These are phyloP conservation scores for Nemurella pictetii DNA, from an alignment of 2,888 invertebrate genomes.

Conservation along the genomic window DNA sequence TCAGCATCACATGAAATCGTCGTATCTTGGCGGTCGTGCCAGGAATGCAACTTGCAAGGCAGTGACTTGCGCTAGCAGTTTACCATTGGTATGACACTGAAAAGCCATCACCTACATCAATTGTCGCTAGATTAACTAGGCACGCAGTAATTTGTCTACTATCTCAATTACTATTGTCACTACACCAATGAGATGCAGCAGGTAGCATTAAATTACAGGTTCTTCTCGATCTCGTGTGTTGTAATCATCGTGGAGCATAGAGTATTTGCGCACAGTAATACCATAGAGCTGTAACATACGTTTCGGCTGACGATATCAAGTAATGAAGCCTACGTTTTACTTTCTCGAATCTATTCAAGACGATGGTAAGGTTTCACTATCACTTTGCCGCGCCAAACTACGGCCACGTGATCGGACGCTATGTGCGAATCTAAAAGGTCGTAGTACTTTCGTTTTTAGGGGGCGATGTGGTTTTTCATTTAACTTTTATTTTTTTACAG, in stretches of 20 bases:
- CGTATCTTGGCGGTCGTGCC: too few relatives aligned
- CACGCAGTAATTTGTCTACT: background rate
- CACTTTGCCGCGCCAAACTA: too few relatives aligned
- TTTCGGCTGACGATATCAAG: background rate
- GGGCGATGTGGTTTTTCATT: too few relatives aligned
- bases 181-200: background rate
- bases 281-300: background rate
- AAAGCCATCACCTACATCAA: background rate
- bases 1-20: too few relatives aligned
- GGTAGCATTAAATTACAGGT: background rate
- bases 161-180: background rate
- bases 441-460: background rate
- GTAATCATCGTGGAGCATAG: too few relatives aligned
- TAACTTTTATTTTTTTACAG: too few relatives aligned
- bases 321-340: background rate
- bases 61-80: too few relatives aligned
- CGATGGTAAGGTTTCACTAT: background rate
- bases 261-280: too few relatives aligned
- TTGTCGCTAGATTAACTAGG: too few relatives aligned
- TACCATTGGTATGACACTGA: too few relatives aligned
- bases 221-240: too few relatives aligned
- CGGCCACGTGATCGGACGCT: background rate
- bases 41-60: too few relatives aligned
- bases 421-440: background rate
- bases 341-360: background rate